Conservation (phyloP, 2,888 invertebrate genomes). For the Drosophila kanekoi region DNA sequence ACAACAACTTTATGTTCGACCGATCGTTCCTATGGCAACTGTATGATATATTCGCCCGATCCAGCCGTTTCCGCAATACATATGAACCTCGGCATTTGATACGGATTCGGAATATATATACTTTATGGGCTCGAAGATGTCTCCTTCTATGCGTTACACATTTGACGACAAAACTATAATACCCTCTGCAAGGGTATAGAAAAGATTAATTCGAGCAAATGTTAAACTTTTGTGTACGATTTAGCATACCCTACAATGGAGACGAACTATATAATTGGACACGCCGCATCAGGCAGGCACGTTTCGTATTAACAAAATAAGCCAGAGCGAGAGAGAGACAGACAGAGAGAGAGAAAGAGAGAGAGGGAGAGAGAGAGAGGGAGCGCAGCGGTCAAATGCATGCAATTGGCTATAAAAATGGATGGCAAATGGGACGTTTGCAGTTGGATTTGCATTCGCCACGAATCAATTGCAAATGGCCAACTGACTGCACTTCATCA, state of each 20-base stretch:
- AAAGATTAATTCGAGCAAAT: conserved; percentile 62
- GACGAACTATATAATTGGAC: conserved; percentile 76
- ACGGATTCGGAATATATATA: no score
- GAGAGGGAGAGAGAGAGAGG: background rate
- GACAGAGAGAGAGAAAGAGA: background rate
- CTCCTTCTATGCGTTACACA: no score
- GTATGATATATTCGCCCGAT: no score
- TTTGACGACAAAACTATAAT: no score
- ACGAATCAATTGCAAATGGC: conserved; percentile 83
- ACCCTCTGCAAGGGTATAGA: background rate
- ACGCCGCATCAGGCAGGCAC: conserved; percentile 77
- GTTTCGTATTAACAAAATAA: conserved; percentile 82
- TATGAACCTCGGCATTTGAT: no score
- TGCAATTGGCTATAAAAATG: conserved; percentile 77
- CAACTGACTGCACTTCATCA: conserved; percentile 78
- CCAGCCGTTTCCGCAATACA: no score
- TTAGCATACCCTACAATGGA: conserved; percentile 71
- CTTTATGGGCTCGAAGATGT: no score
- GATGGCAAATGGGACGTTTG: conserved; percentile 49
- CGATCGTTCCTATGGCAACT: no score
- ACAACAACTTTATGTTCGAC: no score
- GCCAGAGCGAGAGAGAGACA: background rate
- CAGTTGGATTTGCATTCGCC: conserved; percentile 61
- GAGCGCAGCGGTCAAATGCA: conserved; percentile 49
- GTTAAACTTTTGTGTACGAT: conserved; percentile 55